These are phyloP conservation scores for Cataglyphis rosenhaueri DNA, from an alignment of 2,888 invertebrate species.

Conservation along the genomic window DNA sequence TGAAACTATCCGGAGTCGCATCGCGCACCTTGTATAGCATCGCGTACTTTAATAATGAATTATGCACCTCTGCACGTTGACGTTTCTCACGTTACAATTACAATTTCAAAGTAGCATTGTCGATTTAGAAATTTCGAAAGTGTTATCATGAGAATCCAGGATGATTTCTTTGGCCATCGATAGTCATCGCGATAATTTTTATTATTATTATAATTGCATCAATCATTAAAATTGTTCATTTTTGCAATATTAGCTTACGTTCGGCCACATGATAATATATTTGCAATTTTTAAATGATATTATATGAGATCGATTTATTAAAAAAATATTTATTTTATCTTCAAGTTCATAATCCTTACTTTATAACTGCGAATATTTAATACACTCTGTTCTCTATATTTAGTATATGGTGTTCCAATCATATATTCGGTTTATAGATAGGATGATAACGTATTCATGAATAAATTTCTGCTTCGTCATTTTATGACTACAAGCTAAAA, in stretches of 20 bases:
- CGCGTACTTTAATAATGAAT: conserved; percentile 18
- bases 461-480: background rate
- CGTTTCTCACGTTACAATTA: conserved; percentile 2
- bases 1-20: conserved; percentile 14
- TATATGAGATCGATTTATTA: background rate
- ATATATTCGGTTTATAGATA: background rate
- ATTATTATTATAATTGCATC: background rate
- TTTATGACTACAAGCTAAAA: background rate
- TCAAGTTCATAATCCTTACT: background rate
- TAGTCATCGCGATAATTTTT: background rate
- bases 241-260: background rate
- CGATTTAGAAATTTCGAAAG: conserved; percentile 10
- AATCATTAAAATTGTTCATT: background rate
- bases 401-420: background rate
- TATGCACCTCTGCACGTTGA: conserved; percentile 13
- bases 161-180: background rate
- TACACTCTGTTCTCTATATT: background rate
- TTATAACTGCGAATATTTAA: background rate
- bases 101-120: conserved; percentile 2
- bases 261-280: background rate
- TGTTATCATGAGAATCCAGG: background rate
- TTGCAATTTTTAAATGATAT: background rate
- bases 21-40: conserved; percentile 1
- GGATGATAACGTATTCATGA: background rate
- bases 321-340: background rate